Conservation (phyloP, 2,113 vertebrate genomes). For the Dascyllus trimaculatus region DNA sequence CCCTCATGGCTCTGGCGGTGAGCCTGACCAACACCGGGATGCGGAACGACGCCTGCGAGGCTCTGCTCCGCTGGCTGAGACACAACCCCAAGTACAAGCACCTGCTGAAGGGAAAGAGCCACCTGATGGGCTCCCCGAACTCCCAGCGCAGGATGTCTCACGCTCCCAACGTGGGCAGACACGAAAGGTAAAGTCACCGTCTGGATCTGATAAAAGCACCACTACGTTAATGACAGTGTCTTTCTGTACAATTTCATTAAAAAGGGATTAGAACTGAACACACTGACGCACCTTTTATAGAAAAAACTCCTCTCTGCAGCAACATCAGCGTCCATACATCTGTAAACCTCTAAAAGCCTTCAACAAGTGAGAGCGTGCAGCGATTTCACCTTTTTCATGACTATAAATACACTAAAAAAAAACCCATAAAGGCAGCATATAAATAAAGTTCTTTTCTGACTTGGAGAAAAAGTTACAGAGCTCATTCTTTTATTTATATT, state of each 20-base stretch:
- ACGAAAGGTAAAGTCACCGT: conserved; percentile 64
- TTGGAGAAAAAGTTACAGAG: too few species aligned
- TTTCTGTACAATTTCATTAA: neutral
- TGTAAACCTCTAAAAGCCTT: too few species aligned
- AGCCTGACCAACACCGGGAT: conserved; percentile 97
- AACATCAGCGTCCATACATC: too few species aligned
- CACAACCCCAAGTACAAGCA: conserved; percentile 97
- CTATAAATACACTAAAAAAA: too few species aligned
- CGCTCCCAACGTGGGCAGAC: conserved; percentile 65
- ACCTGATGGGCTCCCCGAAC: conserved; percentile 89
- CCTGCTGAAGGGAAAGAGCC: conserved; percentile 87
- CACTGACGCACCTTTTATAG: too few species aligned
- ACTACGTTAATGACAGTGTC: neutral
- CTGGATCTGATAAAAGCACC: neutral
- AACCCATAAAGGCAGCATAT: too few species aligned
- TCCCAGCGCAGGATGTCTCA: conserved; percentile 89
- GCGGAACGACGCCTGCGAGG: conserved; percentile 93
- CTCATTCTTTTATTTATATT: too few species aligned
- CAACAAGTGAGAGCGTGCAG: too few species aligned
- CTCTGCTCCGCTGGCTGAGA: conserved; percentile 92
- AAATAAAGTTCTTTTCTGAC: too few species aligned
- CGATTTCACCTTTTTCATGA: too few species aligned
- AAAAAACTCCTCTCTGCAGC: too few species aligned
- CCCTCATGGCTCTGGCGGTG: conserved; percentile 96
- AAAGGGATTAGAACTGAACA: too few species aligned